Evolutionary conservation across 2,113 vertebrate genomes (phyloP), one percentile per base, ranked within the genome.

Genomic region (Proteles cristata): DNA sequence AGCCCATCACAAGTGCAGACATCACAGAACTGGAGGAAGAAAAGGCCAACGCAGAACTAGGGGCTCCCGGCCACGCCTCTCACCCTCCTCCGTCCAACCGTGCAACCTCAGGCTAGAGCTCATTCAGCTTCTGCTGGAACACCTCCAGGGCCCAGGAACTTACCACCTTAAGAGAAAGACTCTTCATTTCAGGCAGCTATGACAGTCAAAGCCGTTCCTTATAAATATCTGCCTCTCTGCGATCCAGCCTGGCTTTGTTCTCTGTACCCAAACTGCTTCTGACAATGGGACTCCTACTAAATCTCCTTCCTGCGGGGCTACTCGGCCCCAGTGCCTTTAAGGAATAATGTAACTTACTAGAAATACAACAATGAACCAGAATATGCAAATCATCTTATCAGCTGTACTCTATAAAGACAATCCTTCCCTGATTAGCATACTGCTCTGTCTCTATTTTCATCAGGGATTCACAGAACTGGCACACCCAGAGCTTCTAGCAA

Each of bases 371-470:
- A 98, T 98, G 98, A 97, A 97, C 85, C 53, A 85, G 96, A 96
- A 98, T 98, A 98, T 98, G 98, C 96, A 97, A 97, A 97, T 98
- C 48, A 95, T 91, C 96, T 96, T 97, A 98, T 98, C 98, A 98
- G 95, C 96, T 98, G 97, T 97, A 96, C 93, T 95, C 97, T 92
- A 88, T 96, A 97, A 97, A 97, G 97, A 97, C 97, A 97, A 98
- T 98, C 93, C 96, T 95, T 58, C 79, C 90, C 97, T 97, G 97
- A 98, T 98, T 97, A 98, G 96, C 98, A 98, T 97, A 98, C 31
- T 86, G 88, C 96, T 96, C 94, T 90, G 88, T 94, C 97, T 89
- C 95, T 98, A 93, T 98, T 97, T 98, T 96, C 97, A 96, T 97
- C 94, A 86, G 93, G 94, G 93, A 97, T 92, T 95, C 97, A 96